Evolutionary conservation across 2,888 invertebrate species (phyloP), one percentile per base, ranked within the genome.

Genomic region (Folsomia candida): DNA sequence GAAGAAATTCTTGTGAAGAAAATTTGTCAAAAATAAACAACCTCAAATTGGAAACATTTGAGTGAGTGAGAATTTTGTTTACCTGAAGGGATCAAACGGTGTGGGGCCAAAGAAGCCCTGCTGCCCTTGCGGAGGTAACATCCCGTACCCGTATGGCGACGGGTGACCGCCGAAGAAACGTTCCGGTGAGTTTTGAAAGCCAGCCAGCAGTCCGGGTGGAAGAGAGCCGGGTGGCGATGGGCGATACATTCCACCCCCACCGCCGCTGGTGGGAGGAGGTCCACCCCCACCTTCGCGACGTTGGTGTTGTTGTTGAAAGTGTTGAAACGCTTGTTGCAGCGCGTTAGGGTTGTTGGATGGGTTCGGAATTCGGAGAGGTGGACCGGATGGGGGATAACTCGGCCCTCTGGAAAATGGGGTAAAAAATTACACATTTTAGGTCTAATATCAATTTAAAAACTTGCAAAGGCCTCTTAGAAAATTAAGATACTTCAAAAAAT

Each of bases 271-370:
- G n/a, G n/a, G n/a, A n/a, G n/a, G n/a, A n/a, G n/a, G n/a, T n/a
- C n/a, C n/a, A n/a, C n/a, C n/a, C n/a, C n/a, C n/a, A 37, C 37
- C 37, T 9, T 37, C 37, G 4, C 37, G 37, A 9, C 37, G 37
- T 9, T 9, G 14, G 37, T 37, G 37, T 14, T 37, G 37, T 9
- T 9, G 14, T 4, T 4, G 6, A 9, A 9, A 14, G 59, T 78
- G 76, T 20, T 78, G 78, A 70, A 78, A 78, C 63, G 78, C 73
- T 68, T 78, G 78, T 24, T 78, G 63, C 14, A 75, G 72, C 3
- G 54, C 18, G 18, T 47, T 47, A 14, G 64, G 64, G n/a, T 75
- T 72, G 18, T 69, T 64, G 51, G 72, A 74, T 9, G 78, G 79
- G 66, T 76, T 76, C 54, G 80, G 78, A 63, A 78, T 78, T 58